phyloP scores from a whole-genome alignment of 2,888 invertebrate genomes.

The Allolobophora icterica region DNA sequence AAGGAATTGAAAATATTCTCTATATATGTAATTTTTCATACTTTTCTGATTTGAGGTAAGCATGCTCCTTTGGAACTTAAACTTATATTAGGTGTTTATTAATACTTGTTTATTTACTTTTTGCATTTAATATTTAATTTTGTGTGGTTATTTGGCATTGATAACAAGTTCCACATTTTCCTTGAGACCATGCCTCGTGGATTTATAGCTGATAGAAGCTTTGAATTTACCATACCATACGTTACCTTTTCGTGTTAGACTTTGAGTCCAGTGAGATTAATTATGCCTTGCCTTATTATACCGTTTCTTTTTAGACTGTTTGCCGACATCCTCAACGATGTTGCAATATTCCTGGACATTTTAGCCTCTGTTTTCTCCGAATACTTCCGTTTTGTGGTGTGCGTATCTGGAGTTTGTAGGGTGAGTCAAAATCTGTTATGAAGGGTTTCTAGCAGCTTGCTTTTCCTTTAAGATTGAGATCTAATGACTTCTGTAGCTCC shows the following conservation, averaged over 20 bases:
- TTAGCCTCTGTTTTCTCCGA: slow-evolving; percentile 74
- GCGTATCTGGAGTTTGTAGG: slow-evolving; percentile 66
- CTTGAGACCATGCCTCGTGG: background rate
- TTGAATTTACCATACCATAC: background rate
- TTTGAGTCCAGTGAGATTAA: too few species aligned
- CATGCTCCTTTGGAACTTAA: background rate
- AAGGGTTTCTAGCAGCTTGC: background rate
- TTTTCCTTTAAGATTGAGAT: background rate
- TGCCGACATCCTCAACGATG: slow-evolving; percentile 90
- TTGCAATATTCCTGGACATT: slow-evolving; percentile 87
- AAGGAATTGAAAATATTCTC: background rate
- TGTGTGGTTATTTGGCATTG: background rate
- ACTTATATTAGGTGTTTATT: background rate
- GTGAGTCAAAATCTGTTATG: slow-evolving; percentile 48
- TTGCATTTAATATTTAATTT: background rate
- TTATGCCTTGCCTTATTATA: background rate
- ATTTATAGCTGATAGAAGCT: too few species aligned
- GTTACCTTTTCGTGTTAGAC: too few species aligned
- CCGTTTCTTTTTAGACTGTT: slow-evolving; percentile 70
- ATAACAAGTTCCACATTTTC: background rate
- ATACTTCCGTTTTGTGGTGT: slow-evolving; percentile 63
- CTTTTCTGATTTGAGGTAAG: background rate
- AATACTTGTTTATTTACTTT: background rate
- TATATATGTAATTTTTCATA: background rate
- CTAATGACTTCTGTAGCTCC: background rate